Percentiles rank a stretch among this genome's conserved stretches.
Conservation (phyloP, 2,888 invertebrate species). For the Polia nebulosa region DNA sequence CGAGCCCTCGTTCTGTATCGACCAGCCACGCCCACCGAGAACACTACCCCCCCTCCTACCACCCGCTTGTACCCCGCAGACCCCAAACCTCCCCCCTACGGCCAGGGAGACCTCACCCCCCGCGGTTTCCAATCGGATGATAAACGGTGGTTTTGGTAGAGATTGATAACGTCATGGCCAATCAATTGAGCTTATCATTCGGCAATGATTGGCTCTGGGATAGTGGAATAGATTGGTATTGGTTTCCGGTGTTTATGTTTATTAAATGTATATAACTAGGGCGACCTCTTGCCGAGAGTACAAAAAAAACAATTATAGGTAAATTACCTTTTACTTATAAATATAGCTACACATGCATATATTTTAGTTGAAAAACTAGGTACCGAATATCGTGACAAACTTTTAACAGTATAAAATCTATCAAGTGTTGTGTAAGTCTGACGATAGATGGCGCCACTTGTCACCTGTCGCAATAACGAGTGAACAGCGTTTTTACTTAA, state of each 20-base stretch:
- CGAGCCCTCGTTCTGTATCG: conserved; percentile 56
- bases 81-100: conserved; percentile 9
- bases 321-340: neutral
- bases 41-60: conserved; percentile 12
- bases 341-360: too few relatives aligned
- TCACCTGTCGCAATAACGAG: conserved; percentile 29
- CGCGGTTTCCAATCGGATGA: conserved; percentile 51
- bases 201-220: conserved; percentile 12
- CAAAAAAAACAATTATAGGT: too few relatives aligned
- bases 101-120: conserved; percentile 33
- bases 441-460: conserved; percentile 44
- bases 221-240: conserved; percentile 11
- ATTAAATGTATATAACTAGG: neutral
- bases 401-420: conserved; percentile 14
- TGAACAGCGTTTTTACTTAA: neutral
- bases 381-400: neutral
- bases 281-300: neutral
- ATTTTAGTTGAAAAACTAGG: too few relatives aligned
- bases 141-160: conserved; percentile 42
- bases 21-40: conserved; percentile 63
- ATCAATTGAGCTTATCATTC: conserved; percentile 36
- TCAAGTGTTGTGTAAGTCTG: conserved; percentile 17
- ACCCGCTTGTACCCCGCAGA: conserved; percentile 10
- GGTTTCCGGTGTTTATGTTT: neutral
- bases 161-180: conserved; percentile 42